Percentiles rank a stretch among this genome's conserved stretches.
phyloP scores from a whole-genome alignment of 2,113 vertebrate species.

The Rhombomys opimus region DNA sequence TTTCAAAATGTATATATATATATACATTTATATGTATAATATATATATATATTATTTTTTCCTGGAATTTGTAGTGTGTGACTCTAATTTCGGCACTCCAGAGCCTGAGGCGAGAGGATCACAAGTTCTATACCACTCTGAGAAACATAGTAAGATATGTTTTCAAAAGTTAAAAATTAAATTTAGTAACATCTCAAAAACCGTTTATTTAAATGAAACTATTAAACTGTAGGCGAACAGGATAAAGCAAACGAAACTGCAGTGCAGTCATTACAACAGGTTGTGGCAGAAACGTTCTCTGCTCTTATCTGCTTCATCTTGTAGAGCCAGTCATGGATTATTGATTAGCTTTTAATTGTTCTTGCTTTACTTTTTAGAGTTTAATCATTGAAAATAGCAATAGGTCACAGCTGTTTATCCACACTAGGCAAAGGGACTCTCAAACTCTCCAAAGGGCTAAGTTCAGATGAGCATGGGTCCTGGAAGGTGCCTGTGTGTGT shows the following conservation, averaged over 20 bases:
- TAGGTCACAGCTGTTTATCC: background rate
- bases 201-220: background rate
- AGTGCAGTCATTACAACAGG: background rate
- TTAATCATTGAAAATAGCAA: background rate
- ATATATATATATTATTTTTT: too few relatives aligned
- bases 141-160: background rate
- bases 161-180: background rate
- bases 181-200: background rate
- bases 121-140: background rate
- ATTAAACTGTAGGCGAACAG: background rate
- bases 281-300: background rate
- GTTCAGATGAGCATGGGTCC: background rate
- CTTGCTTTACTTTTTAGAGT: background rate
- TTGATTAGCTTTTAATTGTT: constrained; percentile 20
- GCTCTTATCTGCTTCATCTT: background rate
- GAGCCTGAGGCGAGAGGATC: background rate
- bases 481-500: background rate
- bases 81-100: background rate
- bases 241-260: background rate
- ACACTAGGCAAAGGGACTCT: constrained; percentile 11
- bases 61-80: background rate
- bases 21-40: too few relatives aligned
- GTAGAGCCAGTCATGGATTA: background rate
- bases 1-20: background rate
- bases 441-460: background rate